A percentile compares a stretch with the other conserved stretches of the same genome.
Evolutionary conservation across 2,797 vertebrate genomes (phyloP).

Genomic region (Dermochelys coriacea): DNA sequence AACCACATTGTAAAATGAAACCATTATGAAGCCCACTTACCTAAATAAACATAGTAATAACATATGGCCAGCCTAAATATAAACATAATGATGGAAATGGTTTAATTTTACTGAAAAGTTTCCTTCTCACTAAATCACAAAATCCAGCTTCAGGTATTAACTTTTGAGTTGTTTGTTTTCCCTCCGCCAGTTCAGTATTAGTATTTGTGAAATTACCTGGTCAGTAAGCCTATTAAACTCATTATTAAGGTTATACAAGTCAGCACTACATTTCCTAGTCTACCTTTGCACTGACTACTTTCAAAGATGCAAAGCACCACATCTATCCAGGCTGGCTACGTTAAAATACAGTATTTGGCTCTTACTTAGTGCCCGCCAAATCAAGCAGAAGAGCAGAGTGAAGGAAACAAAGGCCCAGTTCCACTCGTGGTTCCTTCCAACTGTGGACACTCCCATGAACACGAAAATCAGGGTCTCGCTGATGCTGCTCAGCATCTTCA

Average conservation of each 20-base stretch:
- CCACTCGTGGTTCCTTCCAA: constrained; percentile 95
- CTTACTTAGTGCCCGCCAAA: constrained; percentile 95
- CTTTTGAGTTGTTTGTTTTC: neutral
- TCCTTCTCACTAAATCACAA: neutral
- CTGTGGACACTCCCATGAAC: constrained; percentile 93
- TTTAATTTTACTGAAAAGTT: constrained; percentile 10
- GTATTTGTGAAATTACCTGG: constrained; percentile 3
- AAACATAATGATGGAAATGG: constrained; percentile 3
- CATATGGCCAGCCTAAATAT: constrained; percentile 1
- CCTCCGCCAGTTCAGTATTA: neutral
- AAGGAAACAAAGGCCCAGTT: constrained; percentile 95
- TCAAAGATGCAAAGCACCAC: neutral
- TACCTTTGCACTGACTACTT: neutral
- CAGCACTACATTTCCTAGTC: neutral
- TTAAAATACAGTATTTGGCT: neutral
- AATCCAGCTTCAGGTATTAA: neutral
- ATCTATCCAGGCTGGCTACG: neutral
- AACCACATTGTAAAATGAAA: neutral
- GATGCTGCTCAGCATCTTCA: constrained; percentile 93
- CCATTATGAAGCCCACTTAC: neutral
- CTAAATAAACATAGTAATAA: neutral
- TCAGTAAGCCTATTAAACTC: neutral
- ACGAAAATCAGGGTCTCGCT: constrained; percentile 94
- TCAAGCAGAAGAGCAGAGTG: constrained; percentile 90
- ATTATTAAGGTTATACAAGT: constrained; percentile 16